Evolutionary conservation across 2,888 invertebrate species (phyloP).

Genomic region (Eucera pruinosa): DNA sequence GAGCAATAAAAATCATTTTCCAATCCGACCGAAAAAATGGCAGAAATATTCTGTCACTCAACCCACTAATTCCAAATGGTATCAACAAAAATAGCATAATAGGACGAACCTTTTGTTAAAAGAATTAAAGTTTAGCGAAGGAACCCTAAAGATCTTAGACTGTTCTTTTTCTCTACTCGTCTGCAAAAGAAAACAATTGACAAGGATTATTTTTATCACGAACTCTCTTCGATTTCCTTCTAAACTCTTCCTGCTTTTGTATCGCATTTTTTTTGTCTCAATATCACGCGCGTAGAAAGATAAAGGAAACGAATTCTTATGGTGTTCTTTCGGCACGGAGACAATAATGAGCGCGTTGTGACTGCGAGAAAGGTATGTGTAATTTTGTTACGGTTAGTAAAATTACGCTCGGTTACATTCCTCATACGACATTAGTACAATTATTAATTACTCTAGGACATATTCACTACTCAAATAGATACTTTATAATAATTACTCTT

Average conservation of each 20-base stretch:
- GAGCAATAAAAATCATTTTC: no score
- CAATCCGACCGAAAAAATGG: no score
- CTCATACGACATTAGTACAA: slow-evolving; percentile 78
- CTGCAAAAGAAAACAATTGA: no score
- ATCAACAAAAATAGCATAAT: no score
- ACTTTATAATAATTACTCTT: slow-evolving; percentile 72
- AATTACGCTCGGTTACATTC: slow-evolving; percentile 74
- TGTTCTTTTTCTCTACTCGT: neutral
- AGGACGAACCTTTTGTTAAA: no score
- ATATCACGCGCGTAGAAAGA: slow-evolving; percentile 45
- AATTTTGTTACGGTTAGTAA: slow-evolving; percentile 68
- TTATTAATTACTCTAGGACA: slow-evolving; percentile 78
- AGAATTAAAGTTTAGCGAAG: no score
- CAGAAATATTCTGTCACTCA: no score
- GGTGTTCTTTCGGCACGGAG: slow-evolving; percentile 35
- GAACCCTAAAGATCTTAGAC: no score
- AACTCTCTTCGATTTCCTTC: no score
- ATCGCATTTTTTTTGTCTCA: neutral
- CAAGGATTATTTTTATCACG: no score
- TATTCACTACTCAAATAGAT: slow-evolving; percentile 80
- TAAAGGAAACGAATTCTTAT: slow-evolving; percentile 45
- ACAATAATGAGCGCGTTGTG: slow-evolving; percentile 47
- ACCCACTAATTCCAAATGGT: no score
- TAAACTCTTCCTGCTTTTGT: no score
- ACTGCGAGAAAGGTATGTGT: slow-evolving; percentile 58